Base-by-base conservation (phyloP, 1,140 invertebrate species). In the Drosophila kikkawai region DNA sequence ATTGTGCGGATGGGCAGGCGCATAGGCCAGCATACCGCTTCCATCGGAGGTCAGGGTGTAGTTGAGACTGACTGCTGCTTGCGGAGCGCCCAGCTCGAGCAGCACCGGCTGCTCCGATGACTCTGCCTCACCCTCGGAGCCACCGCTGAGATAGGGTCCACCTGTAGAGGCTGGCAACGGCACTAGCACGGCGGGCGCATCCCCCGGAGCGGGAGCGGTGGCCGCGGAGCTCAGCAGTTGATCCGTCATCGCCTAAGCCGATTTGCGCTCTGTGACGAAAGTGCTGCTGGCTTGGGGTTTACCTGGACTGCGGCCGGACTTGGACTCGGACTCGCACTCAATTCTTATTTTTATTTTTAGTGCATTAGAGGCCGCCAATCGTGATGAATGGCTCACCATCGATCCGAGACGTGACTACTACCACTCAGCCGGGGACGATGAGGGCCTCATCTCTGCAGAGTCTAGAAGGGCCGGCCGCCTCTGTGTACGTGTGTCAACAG, bases 241-340 rank as follows among this genome's bases (percentile, higher is more conserved):
- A 85, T 90, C 85, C 74, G 67, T 90, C 85, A 90, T 90, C 81
- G 81, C 70, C 64, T 84, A 88, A 88, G 80, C 81, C 81, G 78
- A 83, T 59, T 55, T 51, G 80, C 67, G 57, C 75, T 56, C 36
- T 56, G 58, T 79, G 56, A 36, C 61, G 29, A 26, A 55, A 51
- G 45, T 58, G 55, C 26, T 69, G 39, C 9, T 65, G 45, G 60
- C 66, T 34, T 51, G 34, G 36, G 67, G 22, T 45, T 69, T 70
- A 70, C 67, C 76, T 75, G 69, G 67, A 56, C 47, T 26, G 47
- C 22, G 47, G 47, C 22, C 22, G 47, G 47, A 50, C 51, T 55
- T 34, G 34, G 12, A 37, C 50, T 51, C 32, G n/a, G 50, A 19
- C 29, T 13, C 45, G 45, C 17, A 69, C 59, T 71, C 48, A 36